A percentile compares a stretch with the other conserved stretches of the same genome.
phyloP scores from a whole-genome alignment of 2,888 invertebrate species.

The Ellobium chinense region DNA sequence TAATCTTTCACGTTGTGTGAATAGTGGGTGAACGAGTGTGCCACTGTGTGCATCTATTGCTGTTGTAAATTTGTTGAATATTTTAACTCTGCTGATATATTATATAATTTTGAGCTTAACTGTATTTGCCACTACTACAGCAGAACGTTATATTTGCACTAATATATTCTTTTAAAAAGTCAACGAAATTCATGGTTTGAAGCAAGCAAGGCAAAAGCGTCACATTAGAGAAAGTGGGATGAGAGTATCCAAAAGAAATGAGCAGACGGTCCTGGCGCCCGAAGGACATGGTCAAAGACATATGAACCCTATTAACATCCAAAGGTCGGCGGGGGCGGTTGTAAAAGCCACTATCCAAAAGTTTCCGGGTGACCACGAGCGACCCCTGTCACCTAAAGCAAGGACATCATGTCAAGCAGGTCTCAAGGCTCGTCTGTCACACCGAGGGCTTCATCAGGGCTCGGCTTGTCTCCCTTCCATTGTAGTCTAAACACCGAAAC shows the following conservation, averaged over 20 bases:
- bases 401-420: background rate
- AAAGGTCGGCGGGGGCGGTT: too few relatives aligned
- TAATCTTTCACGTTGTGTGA: too few relatives aligned
- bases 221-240: background rate
- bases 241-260: background rate
- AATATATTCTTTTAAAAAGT: too few relatives aligned
- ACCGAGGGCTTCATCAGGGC: constrained; percentile 13
- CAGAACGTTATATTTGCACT: too few relatives aligned
- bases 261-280: background rate
- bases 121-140: too few relatives aligned
- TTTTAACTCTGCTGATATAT: too few relatives aligned
- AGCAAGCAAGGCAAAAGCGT: background rate
- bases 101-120: too few relatives aligned
- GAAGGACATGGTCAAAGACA: background rate
- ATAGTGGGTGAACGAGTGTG: too few relatives aligned
- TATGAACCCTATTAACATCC: background rate
- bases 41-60: too few relatives aligned
- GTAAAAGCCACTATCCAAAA: background rate
- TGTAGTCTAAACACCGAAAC: background rate
- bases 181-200: background rate
- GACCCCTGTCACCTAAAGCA: constrained; percentile 8
- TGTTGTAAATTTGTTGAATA: too few relatives aligned
- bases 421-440: background rate
- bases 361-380: constrained; percentile 1
- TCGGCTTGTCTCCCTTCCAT: background rate